Evolutionary conservation across 2,888 invertebrate species (phyloP).

Genomic region (Trissonchulus latispiculum): DNA sequence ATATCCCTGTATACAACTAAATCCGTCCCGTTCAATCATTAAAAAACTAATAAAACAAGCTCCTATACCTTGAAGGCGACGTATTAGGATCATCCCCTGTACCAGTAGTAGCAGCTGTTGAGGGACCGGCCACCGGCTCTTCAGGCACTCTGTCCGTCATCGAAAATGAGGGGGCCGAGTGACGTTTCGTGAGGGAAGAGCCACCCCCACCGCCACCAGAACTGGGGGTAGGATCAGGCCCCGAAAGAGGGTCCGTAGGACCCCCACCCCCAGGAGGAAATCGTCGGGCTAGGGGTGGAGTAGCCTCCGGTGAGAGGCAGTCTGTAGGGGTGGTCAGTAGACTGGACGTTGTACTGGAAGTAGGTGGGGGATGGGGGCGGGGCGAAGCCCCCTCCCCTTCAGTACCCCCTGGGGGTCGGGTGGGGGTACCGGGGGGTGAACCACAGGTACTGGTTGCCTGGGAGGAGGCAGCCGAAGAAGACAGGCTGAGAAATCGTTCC

Average conservation of each 20-base stretch:
- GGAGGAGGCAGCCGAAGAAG: neutral
- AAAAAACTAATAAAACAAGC: no score
- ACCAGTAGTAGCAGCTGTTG: no score
- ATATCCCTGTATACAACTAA: no score
- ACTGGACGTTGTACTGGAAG: no score
- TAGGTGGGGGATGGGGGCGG: no score
- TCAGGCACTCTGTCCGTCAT: constrained; percentile 9
- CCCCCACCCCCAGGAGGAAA: neutral
- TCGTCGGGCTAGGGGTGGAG: neutral
- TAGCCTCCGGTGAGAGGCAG: neutral
- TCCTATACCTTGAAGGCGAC: no score
- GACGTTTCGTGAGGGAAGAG: neutral
- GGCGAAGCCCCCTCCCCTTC: neutral
- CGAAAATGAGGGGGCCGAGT: constrained; percentile 6
- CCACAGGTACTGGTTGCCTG: no score
- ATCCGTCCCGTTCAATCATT: no score
- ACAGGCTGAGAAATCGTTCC: neutral
- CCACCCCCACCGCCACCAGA: neutral
- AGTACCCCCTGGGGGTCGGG: neutral
- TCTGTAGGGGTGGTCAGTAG: no score
- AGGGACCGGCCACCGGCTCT: neutral
- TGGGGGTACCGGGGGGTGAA: neutral
- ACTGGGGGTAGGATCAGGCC: neutral
- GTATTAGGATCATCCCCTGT: no score
- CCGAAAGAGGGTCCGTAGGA: neutral